Evolutionary conservation across 1,140 invertebrate genomes (phyloP).

Genomic region (Triops cancriformis): DNA sequence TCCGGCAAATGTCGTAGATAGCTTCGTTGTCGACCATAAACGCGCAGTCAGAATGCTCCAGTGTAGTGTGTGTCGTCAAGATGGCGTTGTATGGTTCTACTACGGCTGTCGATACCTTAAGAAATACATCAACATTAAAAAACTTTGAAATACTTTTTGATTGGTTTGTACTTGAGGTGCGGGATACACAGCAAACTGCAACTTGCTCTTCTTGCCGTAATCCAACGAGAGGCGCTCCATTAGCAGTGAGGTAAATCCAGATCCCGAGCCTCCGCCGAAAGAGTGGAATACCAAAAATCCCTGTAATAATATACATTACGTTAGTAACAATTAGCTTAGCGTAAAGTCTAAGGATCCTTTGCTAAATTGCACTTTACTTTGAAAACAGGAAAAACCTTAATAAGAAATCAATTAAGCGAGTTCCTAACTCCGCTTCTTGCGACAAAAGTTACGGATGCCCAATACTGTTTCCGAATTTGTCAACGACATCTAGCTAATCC

Average conservation of each 20-base stretch:
- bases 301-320: too few relatives aligned
- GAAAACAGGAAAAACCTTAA: too few relatives aligned
- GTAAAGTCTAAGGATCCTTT: too few relatives aligned
- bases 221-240: conserved; percentile 51
- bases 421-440: too few relatives aligned
- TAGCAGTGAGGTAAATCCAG: conserved; percentile 49
- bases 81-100: conserved; percentile 80
- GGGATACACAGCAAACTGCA: conserved; percentile 52
- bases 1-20: conserved; percentile 69
- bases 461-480: too few relatives aligned
- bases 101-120: conserved; percentile 55
- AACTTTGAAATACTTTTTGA: conserved; percentile 50
- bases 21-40: conserved; percentile 83
- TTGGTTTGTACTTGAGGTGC: conserved; percentile 46
- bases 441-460: too few relatives aligned
- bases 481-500: too few relatives aligned
- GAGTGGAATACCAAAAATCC: conserved; percentile 54
- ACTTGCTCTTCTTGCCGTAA: conserved; percentile 52
- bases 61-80: conserved; percentile 66
- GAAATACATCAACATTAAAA: too few relatives aligned
- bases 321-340: too few relatives aligned
- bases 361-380: too few relatives aligned
- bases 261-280: conserved; percentile 52
- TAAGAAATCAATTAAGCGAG: too few relatives aligned
- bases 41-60: conserved; percentile 71